A percentile compares a stretch with the other conserved stretches of the same genome.
phyloP scores from a whole-genome alignment of 2,888 invertebrate genomes.

The Petrolisthes manimaculis region DNA sequence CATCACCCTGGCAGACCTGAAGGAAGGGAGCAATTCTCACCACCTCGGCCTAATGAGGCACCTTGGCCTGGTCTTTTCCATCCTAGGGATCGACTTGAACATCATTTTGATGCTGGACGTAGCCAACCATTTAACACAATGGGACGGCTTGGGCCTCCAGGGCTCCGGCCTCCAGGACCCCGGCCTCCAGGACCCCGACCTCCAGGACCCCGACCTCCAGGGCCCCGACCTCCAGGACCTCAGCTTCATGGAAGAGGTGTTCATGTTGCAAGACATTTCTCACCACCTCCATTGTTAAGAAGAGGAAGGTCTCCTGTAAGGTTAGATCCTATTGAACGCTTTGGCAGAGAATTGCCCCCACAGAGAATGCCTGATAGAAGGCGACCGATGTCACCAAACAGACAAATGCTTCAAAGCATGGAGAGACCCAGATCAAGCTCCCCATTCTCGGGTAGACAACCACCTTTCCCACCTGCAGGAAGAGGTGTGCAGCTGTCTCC shows the following conservation, averaged over 20 bases:
- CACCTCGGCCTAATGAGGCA: conserved; percentile 29
- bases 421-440: conserved; percentile 42
- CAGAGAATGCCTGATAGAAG: conserved; percentile 29
- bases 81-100: conserved; percentile 37
- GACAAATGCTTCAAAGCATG: conserved; percentile 5
- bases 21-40: conserved; percentile 40
- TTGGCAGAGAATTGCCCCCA: conserved; percentile 26
- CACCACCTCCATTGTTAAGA: not conserved
- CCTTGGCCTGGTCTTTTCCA: conserved; percentile 38
- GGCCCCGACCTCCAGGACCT: conserved; percentile 12
- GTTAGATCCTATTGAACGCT: conserved; percentile 24
- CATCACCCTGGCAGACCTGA: conserved; percentile 31
- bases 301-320: conserved; percentile 9
- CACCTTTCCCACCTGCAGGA: conserved; percentile 29
- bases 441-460: conserved; percentile 38
- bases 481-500: conserved; percentile 49
- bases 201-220: conserved; percentile 15
- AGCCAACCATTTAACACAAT: conserved; percentile 11
- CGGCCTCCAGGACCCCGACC: conserved; percentile 24
- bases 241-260: not conserved
- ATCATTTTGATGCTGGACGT: conserved; percentile 31
- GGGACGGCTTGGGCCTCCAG: conserved; percentile 30
- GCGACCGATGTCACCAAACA: conserved; percentile 25
- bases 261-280: not conserved
- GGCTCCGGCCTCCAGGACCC: conserved; percentile 26